Conservation (phyloP, 2,888 invertebrate genomes). For the Gibbula magus region DNA sequence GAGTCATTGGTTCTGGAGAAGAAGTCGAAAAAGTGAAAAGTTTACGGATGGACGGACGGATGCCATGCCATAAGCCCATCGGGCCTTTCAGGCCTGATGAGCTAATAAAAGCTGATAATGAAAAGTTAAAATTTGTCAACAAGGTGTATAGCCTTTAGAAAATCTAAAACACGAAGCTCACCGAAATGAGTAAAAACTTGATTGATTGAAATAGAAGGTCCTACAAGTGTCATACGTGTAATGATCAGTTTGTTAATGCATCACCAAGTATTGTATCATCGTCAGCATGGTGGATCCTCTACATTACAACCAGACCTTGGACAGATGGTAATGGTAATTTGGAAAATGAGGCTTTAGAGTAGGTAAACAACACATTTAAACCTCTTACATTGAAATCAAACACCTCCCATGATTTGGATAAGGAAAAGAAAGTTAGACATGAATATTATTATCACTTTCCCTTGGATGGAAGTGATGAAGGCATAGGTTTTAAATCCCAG, state of each 20-base stretch:
- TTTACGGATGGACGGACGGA: no score
- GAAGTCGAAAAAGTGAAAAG: no score
- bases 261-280: neutral
- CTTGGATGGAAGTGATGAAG: neutral
- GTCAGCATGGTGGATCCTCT: neutral
- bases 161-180: no score
- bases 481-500: neutral
- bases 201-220: neutral
- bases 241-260: neutral
- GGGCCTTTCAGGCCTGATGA: no score
- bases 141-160: no score
- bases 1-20: no score
- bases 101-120: no score
- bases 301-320: neutral
- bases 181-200: no score
- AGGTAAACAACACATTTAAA: neutral
- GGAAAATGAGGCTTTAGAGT: neutral
- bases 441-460: neutral
- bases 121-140: no score
- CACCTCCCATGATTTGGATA: no score
- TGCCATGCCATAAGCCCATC: no score
- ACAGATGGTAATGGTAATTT: neutral
- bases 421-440: neutral
- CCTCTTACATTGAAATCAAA: no score
- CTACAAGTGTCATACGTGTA: neutral